A percentile compares a stretch with the other conserved stretches of the same genome.
phyloP scores from a whole-genome alignment of 2,113 vertebrate species.

The Steatornis caripensis region DNA sequence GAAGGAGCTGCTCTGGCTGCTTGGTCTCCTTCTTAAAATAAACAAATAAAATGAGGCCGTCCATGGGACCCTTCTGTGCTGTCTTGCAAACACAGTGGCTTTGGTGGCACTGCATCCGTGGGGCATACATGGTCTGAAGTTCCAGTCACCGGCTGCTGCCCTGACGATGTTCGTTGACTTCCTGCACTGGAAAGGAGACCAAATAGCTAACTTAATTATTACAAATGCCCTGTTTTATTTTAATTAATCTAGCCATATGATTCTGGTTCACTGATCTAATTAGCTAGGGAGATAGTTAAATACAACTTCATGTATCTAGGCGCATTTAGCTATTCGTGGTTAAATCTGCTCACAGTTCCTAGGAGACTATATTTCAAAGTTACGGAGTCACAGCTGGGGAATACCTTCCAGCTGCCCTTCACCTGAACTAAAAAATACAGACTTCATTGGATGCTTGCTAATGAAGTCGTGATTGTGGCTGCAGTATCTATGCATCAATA shows the following conservation, averaged over 20 bases:
- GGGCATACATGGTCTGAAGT: neutral
- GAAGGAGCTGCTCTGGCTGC: neutral
- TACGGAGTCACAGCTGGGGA: neutral
- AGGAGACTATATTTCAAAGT: neutral
- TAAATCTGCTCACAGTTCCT: neutral
- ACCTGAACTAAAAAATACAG: neutral
- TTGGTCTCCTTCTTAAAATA: neutral
- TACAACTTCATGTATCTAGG: conserved; percentile 18
- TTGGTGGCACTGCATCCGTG: neutral
- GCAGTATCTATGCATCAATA: neutral
- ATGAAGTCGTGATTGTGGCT: neutral
- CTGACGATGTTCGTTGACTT: neutral
- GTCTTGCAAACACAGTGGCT: neutral
- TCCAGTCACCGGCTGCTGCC: accelerated
- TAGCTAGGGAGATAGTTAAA: conserved; percentile 10
- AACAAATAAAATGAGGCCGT: neutral
- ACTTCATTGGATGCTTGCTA: neutral
- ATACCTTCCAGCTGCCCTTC: neutral
- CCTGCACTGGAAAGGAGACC: neutral
- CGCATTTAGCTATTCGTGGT: neutral
- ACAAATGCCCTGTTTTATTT: neutral
- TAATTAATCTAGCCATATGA: neutral
- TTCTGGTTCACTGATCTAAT: neutral
- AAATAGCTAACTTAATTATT: neutral
- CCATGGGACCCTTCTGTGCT: neutral